Conservation (phyloP, 2,888 invertebrate species). For the Cordylochernes scorpioides region DNA sequence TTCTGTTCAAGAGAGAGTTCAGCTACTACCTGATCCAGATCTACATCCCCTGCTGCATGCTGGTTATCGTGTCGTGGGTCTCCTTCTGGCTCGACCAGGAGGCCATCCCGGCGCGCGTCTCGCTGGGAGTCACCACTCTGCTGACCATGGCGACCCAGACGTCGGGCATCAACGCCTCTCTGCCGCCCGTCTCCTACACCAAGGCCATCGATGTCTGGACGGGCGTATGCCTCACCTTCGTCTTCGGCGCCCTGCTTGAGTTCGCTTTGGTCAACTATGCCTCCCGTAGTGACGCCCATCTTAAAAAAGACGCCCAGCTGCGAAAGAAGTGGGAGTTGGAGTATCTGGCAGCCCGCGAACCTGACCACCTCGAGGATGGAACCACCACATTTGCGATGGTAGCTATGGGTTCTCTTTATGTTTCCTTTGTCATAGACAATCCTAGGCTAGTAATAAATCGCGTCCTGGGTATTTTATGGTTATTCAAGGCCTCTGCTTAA, state of each 20-base stretch:
- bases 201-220: conserved; percentile 97
- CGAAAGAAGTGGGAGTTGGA: conserved; percentile 46
- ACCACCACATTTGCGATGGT: conserved; percentile 68
- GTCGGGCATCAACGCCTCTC: conserved; percentile 67
- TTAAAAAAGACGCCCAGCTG: conserved; percentile 37
- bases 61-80: conserved; percentile 91
- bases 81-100: conserved; percentile 87
- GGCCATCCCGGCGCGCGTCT: conserved; percentile 75
- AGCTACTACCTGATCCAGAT: conserved; percentile 97
- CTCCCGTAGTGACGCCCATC: conserved; percentile 66
- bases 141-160: conserved; percentile 94
- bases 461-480: no score
- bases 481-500: no score
- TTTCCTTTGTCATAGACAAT: no score
- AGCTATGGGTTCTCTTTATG: no score
- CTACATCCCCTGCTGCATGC: conserved; percentile 96
- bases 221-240: conserved; percentile 85
- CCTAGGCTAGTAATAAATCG: no score
- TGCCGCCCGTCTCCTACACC: conserved; percentile 91
- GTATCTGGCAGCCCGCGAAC: conserved; percentile 50
- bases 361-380: conserved; percentile 63
- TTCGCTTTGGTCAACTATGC: conserved; percentile 95
- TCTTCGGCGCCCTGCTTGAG: conserved; percentile 85
- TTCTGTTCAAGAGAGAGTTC: conserved; percentile 90
- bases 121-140: conserved; percentile 78